Evolutionary conservation across 2,888 invertebrate genomes (phyloP).

Genomic region (Clusia tigrina): DNA sequence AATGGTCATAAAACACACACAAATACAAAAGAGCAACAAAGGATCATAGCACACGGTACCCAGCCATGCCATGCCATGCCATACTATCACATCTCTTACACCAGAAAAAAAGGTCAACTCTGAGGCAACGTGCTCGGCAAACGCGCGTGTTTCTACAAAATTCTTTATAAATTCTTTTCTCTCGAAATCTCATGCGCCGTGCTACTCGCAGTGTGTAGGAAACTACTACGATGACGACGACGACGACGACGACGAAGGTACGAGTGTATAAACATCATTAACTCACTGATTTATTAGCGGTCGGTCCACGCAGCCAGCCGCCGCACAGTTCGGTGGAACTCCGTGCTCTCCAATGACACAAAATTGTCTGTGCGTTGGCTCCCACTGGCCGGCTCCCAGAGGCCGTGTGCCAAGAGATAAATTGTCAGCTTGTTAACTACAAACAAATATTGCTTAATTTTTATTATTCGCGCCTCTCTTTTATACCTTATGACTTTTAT

Average conservation of each 20-base stretch:
- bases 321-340: slow-evolving; percentile 20
- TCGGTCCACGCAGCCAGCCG: slow-evolving; percentile 37
- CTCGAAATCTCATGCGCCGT: neutral
- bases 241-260: neutral
- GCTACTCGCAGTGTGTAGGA: neutral
- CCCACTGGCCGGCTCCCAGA: neutral
- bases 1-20: slow-evolving; percentile 51
- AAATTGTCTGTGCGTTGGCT: slow-evolving; percentile 29
- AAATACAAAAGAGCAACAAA: slow-evolving; percentile 14
- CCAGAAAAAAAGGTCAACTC: slow-evolving; percentile 15
- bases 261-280: slow-evolving; percentile 64
- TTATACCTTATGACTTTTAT: neutral
- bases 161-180: slow-evolving; percentile 11
- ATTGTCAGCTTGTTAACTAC: slow-evolving; percentile 21
- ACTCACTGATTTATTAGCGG: slow-evolving; percentile 66
- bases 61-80: neutral
- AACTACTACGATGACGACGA: neutral
- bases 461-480: neutral
- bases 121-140: slow-evolving; percentile 16
- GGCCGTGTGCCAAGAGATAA: neutral
- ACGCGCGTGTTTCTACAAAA: slow-evolving; percentile 5
- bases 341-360: slow-evolving; percentile 16
- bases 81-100: neutral
- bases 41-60: neutral
- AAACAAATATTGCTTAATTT: slow-evolving; percentile 42